A percentile compares a stretch with the other conserved stretches of the same genome.
Conservation (phyloP, 2,888 invertebrate species). For the Thyatira batis region DNA sequence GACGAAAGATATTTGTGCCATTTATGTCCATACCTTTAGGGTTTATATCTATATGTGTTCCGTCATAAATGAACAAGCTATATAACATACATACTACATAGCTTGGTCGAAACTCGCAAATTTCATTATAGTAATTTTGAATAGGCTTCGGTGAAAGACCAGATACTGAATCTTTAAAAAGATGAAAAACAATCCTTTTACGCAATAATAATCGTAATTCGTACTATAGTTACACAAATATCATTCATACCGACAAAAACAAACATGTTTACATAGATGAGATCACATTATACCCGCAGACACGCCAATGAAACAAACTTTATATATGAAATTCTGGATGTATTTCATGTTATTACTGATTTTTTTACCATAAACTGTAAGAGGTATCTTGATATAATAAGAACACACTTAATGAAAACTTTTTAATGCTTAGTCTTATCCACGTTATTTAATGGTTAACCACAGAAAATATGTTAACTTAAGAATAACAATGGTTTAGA, state of each 20-base stretch:
- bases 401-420: not conserved
- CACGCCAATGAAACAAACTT: slow-evolving; percentile 8
- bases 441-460: too few relatives aligned
- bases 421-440: too few relatives aligned
- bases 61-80: not conserved
- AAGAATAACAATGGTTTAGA: slow-evolving; percentile 38
- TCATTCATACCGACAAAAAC: slow-evolving; percentile 18
- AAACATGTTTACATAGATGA: slow-evolving; percentile 28
- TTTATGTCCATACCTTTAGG: slow-evolving; percentile 2
- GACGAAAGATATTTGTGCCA: slow-evolving; percentile 4
- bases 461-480: not conserved
- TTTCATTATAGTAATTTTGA: not conserved
- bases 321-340: slow-evolving; percentile 31
- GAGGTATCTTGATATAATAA: not conserved
- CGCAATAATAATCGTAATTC: slow-evolving; percentile 2
- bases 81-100: not conserved
- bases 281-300: slow-evolving; percentile 13
- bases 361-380: slow-evolving; percentile 17
- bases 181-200: slow-evolving; percentile 4
- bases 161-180: too few relatives aligned
- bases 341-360: slow-evolving; percentile 39
- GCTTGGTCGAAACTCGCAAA: not conserved
- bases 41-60: not conserved
- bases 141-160: too few relatives aligned
- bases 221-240: slow-evolving; percentile 3